These are phyloP conservation scores for Spilarctia lutea DNA, from an alignment of 2,888 invertebrate species.

Conservation along the genomic window DNA sequence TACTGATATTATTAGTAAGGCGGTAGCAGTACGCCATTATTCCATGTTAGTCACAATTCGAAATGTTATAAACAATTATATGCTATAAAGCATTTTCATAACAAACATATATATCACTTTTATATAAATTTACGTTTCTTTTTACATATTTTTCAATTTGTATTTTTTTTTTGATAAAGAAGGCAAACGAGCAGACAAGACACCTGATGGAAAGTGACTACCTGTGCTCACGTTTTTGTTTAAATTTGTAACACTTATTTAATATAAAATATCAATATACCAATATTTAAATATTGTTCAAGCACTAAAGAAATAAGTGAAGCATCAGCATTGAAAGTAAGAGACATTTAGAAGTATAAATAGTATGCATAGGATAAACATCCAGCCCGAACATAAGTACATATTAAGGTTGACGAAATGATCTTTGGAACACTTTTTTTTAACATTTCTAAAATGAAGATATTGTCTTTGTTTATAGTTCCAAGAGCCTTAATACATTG, in stretches of 20 bases:
- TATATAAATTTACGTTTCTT: not conserved
- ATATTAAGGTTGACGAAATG: constrained; percentile 15
- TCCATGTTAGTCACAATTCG: constrained; percentile 56
- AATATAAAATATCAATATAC: constrained; percentile 10
- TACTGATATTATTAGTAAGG: constrained; percentile 44
- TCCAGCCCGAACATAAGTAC: constrained; percentile 35
- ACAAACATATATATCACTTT: constrained; percentile 18
- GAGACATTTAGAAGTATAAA: constrained; percentile 25
- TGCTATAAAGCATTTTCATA: constrained; percentile 22
- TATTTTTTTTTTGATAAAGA: too few species aligned
- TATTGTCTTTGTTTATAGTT: not conserved
- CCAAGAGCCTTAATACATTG: too few species aligned
- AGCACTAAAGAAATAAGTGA: constrained; percentile 40
- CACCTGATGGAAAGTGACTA: too few species aligned
- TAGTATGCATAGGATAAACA: constrained; percentile 33
- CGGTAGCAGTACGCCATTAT: constrained; percentile 22
- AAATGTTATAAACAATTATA: constrained; percentile 44
- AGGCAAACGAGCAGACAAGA: too few species aligned
- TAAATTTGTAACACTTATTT: constrained; percentile 3
- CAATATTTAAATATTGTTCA: constrained; percentile 16
- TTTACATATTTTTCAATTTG: not conserved
- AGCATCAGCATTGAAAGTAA: constrained; percentile 43
- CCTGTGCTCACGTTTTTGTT: too few species aligned
- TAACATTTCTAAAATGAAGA: not conserved
- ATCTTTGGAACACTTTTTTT: constrained; percentile 38